Base-by-base conservation (phyloP, 2,797 vertebrate genomes). In the Natrix natrix region DNA sequence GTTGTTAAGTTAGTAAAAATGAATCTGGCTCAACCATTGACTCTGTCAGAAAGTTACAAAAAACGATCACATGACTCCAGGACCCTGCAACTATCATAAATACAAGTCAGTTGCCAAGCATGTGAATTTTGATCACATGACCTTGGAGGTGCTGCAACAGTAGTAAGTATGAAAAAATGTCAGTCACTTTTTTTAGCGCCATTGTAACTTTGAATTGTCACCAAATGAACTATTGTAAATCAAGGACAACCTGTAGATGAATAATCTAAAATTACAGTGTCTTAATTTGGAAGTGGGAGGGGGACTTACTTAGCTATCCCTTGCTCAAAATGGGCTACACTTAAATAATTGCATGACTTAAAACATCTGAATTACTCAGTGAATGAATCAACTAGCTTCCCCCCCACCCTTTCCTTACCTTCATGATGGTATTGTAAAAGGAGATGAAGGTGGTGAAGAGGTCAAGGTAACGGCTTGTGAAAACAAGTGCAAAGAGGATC, bases 401-500 rank as follows among this genome's bases (percentile, higher is more conserved):
- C 37, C 60, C 55, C 61, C 78, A 16, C 59, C 61, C 60, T 48
- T 97, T 63, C 55, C 97, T 97, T 96, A 99, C 99, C 99, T 99
- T 99, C 99, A 99, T 99, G 57, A 99, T 95, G 0, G 98, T 98
- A 97, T 99, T 99, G 96, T 99, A 99, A 91, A 98, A 22, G 17
- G 99, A 99, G 95, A 99, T 98, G 96, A 98, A 99, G 94, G 95
- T 96, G 0, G 98, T 98, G 96, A 99, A 98, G 93, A 99, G 97
- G 97, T 99, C 99, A 93, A 99, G 97, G 95, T 99, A 99, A 93
- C 99, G 98, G 94, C 98, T 99, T 95, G 98, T 99, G 97, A 99
- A 99, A 93, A 99, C 99, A 0, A 99, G 95, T 0, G 99, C 98
- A 3, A 99, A 99, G 94, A 99, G 98, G 92, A 99, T 97, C 98